phyloP scores from a whole-genome alignment of 2,797 vertebrate genomes.

The Ctenopoma kingsleyae region DNA sequence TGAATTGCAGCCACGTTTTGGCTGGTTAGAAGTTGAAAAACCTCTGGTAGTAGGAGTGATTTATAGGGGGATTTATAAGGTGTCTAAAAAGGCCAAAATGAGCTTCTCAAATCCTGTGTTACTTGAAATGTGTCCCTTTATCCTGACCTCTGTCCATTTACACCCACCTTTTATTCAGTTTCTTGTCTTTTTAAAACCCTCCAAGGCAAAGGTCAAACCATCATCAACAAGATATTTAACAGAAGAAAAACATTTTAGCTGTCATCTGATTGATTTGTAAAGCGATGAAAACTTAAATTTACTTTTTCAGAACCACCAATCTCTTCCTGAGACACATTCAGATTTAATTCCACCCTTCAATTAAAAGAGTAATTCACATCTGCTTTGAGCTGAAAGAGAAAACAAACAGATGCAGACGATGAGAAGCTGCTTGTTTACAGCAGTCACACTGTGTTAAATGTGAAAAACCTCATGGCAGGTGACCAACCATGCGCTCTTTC shows the following conservation, averaged over 20 bases:
- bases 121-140: slow-evolving; percentile 12
- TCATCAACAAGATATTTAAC: not conserved
- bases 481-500: not conserved
- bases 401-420: slow-evolving; percentile 12
- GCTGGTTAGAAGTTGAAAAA: not conserved
- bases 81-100: slow-evolving; percentile 17
- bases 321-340: not conserved
- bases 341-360: not conserved
- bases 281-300: not conserved
- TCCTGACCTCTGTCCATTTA: not conserved
- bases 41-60: not conserved
- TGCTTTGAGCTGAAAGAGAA: not conserved
- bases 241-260: not conserved
- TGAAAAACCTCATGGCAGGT: slow-evolving; percentile 12
- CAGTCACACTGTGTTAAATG: slow-evolving; percentile 5
- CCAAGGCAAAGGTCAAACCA: not conserved
- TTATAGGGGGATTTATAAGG: slow-evolving; percentile 23
- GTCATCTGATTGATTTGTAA: not conserved
- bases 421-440: slow-evolving; percentile 1
- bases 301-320: not conserved
- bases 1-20: slow-evolving; percentile 38
- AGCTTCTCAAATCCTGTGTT: not conserved
- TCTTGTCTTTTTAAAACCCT: not conserved
- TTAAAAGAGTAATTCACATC: not conserved
- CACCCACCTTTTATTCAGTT: not conserved